Base-by-base conservation (phyloP, 2,888 invertebrate genomes). In the Stenolophus ochropezus region DNA sequence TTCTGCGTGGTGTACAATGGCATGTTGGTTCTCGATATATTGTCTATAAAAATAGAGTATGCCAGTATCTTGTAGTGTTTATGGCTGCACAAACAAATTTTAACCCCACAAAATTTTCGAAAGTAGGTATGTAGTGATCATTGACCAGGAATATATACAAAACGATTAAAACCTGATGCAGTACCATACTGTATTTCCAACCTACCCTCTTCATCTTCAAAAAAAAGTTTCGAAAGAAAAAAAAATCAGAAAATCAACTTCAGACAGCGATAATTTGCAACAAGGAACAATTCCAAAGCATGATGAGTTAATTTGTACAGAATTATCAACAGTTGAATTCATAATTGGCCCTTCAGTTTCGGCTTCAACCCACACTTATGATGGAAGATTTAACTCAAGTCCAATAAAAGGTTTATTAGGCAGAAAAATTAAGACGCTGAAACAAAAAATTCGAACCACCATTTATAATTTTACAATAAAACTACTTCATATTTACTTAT, bases 121-220 rank as follows among this genome's bases (percentile, higher is more conserved):
- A 58, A 58, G 58, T 58, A 8, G 16, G 58, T 58, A 8, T 58
- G 58, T 58, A 58, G 18, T 58, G 58, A 58, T 16, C 58, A 58
- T 58, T 58, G 58, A 18, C 58, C 58, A 58, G 58, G 58, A 58
- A 58, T 18, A 4, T 58, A 58, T 18, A 58, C 16, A 58, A 20
- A 25, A 33, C 23, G 69, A 27, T 71, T 71, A 42, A 33, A 33
- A 47, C 71, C 71, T 42, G 71, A 71, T 42, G 71, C 71, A 47
- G 11, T 71, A 71, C 71, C 33, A n/a, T 71, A 27, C 71, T 33
- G 42, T 71, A 42, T 71, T 33, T 71, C 71, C 71, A 33, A 71
- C 42, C 8, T 71, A 8, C 18, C 71, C 33, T 42, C 2, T 33
- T 14, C 71, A 71, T 71, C 5, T 71, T 4, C 71, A 71, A 71